A percentile compares a stretch with the other conserved stretches of the same genome.
Evolutionary conservation across 2,888 invertebrate genomes (phyloP).

Genomic region (Notodonta ziczac): DNA sequence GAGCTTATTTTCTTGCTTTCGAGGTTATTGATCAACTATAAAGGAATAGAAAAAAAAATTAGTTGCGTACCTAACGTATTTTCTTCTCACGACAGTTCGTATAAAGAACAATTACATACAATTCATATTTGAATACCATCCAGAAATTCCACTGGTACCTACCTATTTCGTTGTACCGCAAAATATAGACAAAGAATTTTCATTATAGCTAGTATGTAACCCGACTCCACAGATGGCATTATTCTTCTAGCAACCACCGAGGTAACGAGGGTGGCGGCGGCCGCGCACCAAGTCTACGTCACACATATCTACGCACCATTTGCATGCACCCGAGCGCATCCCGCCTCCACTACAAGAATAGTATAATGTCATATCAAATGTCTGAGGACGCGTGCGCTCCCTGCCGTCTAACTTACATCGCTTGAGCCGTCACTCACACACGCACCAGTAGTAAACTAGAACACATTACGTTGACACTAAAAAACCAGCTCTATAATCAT

Average conservation of each 20-base stretch:
- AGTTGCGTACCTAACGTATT: too few relatives aligned
- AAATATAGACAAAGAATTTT: too few relatives aligned
- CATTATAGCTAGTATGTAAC: slow-evolving; percentile 5
- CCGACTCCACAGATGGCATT: slow-evolving; percentile 49
- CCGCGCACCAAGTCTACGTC: slow-evolving; percentile 58
- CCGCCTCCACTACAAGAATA: slow-evolving; percentile 70
- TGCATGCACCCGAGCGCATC: slow-evolving; percentile 76
- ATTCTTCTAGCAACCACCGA: slow-evolving; percentile 22
- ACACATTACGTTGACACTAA: slow-evolving; percentile 19
- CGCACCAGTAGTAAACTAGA: slow-evolving; percentile 10
- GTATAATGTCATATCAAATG: slow-evolving; percentile 80
- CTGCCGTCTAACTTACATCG: slow-evolving; percentile 24
- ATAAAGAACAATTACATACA: too few relatives aligned
- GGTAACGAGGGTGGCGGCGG: slow-evolving; percentile 67
- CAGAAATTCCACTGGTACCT: too few relatives aligned
- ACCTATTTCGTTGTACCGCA: too few relatives aligned
- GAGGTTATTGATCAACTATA: too few relatives aligned
- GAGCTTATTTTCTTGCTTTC: too few relatives aligned
- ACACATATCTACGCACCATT: slow-evolving; percentile 81
- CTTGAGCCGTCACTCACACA: slow-evolving; percentile 18
- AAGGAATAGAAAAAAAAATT: too few relatives aligned
- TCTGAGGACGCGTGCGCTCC: slow-evolving; percentile 62
- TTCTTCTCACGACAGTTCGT: too few relatives aligned
- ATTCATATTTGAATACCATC: too few relatives aligned
- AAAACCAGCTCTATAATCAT: slow-evolving; percentile 3